These are phyloP conservation scores for Drosophila sordidapex DNA, from an alignment of 2,888 invertebrate genomes.

Conservation along the genomic window DNA sequence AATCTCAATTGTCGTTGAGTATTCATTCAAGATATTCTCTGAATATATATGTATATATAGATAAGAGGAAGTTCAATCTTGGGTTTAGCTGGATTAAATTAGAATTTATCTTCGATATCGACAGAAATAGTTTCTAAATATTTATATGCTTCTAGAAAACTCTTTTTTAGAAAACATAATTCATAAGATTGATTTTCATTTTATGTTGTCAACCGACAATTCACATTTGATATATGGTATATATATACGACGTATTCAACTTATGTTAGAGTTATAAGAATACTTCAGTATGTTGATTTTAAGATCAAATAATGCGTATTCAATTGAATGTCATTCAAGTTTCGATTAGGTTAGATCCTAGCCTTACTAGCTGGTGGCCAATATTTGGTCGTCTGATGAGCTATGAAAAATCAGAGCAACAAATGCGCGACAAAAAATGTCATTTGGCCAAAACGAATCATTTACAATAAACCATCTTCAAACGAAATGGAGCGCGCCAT, in stretches of 20 bases:
- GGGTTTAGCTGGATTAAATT: background rate
- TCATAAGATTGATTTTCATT: background rate
- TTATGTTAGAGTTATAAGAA: background rate
- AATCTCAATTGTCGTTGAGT: background rate
- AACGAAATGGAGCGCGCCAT: constrained; percentile 77
- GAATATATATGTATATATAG: background rate
- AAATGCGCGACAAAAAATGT: constrained; percentile 77
- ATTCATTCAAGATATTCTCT: background rate
- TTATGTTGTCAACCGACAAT: background rate
- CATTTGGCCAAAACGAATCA: constrained; percentile 83
- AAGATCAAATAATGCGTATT: background rate
- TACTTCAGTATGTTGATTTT: background rate
- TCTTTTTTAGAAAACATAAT: background rate
- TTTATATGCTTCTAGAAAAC: background rate
- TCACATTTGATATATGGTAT: background rate
- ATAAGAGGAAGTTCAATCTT: background rate
- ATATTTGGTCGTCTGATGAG: constrained; percentile 30
- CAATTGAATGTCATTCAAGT: background rate
- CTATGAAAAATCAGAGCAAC: constrained; percentile 81
- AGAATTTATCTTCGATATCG: background rate
- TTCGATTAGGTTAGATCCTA: background rate
- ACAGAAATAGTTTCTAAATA: background rate
- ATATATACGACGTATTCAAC: background rate
- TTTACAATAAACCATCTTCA: constrained; percentile 83
- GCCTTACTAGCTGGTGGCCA: background rate